Evolutionary conservation across 2,113 vertebrate genomes (phyloP).

Genomic region (Oryzias javanicus): DNA sequence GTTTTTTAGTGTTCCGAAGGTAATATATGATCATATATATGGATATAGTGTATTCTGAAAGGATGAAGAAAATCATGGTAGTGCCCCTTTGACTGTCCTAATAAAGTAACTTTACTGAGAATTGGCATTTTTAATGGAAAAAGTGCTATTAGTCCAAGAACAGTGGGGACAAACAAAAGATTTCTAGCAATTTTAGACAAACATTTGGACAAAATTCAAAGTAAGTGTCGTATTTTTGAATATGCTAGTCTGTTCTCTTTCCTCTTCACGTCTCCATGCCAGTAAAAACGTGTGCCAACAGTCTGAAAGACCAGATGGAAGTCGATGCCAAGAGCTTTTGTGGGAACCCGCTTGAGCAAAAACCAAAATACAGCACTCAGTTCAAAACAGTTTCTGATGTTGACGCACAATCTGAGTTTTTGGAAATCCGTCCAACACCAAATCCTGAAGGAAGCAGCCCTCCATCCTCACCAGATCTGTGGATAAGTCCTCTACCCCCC

Average conservation of each 20-base stretch:
- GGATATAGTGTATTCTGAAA: too few species aligned
- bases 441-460: slow-evolving; percentile 16
- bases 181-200: not conserved
- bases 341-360: slow-evolving; percentile 59
- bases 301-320: slow-evolving; percentile 56
- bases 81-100: too few species aligned
- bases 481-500: not conserved
- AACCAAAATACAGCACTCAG: slow-evolving; percentile 51
- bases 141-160: too few species aligned
- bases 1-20: too few species aligned
- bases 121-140: too few species aligned
- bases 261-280: slow-evolving; percentile 50
- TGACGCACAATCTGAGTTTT: slow-evolving; percentile 22
- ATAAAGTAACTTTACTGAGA: too few species aligned
- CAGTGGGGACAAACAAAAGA: not conserved
- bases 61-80: too few species aligned
- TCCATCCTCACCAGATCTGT: not conserved
- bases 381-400: slow-evolving; percentile 49
- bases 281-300: slow-evolving; percentile 54
- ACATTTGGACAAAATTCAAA: too few species aligned
- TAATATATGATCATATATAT: too few species aligned
- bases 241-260: slow-evolving; percentile 36
- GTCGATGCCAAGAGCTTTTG: slow-evolving; percentile 66
- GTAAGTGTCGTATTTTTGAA: not conserved
- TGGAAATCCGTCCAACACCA: slow-evolving; percentile 28